phyloP scores from a whole-genome alignment of 2,888 invertebrate genomes.

The Tanypteryx hageni region DNA sequence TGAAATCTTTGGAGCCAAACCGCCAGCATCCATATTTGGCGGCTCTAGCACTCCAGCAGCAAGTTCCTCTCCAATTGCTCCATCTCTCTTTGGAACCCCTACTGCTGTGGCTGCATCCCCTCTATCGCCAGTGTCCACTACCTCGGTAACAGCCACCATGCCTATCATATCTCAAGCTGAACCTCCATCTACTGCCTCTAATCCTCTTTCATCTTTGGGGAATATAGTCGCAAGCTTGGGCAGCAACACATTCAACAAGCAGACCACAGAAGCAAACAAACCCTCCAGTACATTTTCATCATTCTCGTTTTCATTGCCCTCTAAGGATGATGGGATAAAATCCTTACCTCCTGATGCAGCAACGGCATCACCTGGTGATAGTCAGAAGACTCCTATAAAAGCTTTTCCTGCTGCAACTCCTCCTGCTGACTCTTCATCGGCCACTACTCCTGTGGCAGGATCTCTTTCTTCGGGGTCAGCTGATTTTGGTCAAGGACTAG shows the following conservation, averaged over 20 bases:
- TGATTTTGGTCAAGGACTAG: slow-evolving; percentile 45
- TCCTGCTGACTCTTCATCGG: neutral
- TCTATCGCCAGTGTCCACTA: neutral
- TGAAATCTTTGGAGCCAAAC: neutral
- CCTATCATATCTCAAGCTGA: slow-evolving; percentile 24
- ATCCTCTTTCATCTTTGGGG: slow-evolving; percentile 37
- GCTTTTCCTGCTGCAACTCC: neutral
- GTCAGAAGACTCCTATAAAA: slow-evolving; percentile 33
- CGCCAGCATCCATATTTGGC: slow-evolving; percentile 21
- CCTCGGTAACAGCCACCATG: neutral
- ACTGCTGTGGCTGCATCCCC: neutral
- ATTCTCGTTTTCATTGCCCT: slow-evolving; percentile 33
- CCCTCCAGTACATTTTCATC: neutral
- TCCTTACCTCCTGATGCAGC: neutral
- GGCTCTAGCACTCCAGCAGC: neutral
- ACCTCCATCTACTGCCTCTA: neutral
- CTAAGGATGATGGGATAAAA: neutral
- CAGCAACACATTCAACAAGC: neutral
- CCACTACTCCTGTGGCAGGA: neutral
- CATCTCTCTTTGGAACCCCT: slow-evolving; percentile 4
- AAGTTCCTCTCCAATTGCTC: neutral
- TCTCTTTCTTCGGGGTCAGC: neutral
- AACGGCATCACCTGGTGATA: neutral
- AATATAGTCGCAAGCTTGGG: slow-evolving; percentile 44
- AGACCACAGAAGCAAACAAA: neutral